Percentiles rank a stretch among this genome's conserved stretches.
Evolutionary conservation across 2,888 invertebrate genomes (phyloP).

Genomic region (Keiferia lycopersicella): DNA sequence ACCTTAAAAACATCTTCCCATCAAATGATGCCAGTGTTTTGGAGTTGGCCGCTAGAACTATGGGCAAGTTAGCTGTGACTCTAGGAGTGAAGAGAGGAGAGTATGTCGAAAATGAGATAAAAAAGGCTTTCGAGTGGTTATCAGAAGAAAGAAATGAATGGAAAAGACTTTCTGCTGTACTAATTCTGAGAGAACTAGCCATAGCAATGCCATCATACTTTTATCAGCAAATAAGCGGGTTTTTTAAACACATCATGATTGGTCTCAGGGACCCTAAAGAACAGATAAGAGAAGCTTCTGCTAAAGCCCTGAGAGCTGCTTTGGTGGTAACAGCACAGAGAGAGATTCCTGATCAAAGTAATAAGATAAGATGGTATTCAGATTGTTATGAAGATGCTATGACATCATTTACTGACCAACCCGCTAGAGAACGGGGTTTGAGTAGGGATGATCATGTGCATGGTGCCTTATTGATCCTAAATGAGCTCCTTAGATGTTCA

Average conservation of each 20-base stretch:
- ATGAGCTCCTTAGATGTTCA: conserved; percentile 95
- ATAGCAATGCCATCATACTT: conserved; percentile 98
- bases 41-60: conserved; percentile 96
- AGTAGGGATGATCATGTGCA: conserved; percentile 95
- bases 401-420: conserved; percentile 86
- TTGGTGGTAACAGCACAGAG: conserved; percentile 96
- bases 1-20: conserved; percentile 93
- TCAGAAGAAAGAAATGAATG: conserved; percentile 94
- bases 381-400: conserved; percentile 95
- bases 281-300: conserved; percentile 94
- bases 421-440: conserved; percentile 82
- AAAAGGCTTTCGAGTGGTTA: conserved; percentile 96
- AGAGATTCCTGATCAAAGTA: conserved; percentile 94
- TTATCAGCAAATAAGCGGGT: conserved; percentile 94
- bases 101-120: conserved; percentile 97
- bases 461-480: conserved; percentile 94
- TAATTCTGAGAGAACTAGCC: conserved; percentile 95
- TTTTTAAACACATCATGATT: conserved; percentile 95
- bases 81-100: conserved; percentile 96
- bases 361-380: conserved; percentile 94
- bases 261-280: conserved; percentile 95
- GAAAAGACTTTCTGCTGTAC: conserved; percentile 93
- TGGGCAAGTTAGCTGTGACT: conserved; percentile 93
- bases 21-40: conserved; percentile 94
- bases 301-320: conserved; percentile 95